These are phyloP conservation scores for Ia io DNA, from an alignment of 2,113 vertebrate species.

Conservation along the genomic window DNA sequence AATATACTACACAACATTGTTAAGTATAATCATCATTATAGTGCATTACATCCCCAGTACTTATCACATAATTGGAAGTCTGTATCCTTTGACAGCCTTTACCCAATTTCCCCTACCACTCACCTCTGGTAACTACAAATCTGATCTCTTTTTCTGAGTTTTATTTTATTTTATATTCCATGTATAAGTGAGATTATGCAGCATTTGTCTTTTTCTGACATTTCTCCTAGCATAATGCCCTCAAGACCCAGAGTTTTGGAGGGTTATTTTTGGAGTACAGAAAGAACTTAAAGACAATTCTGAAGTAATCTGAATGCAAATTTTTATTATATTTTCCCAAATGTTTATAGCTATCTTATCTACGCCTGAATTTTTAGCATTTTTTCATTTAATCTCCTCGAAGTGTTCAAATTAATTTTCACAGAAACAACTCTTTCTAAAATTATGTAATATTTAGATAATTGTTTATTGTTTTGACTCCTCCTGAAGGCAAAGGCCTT, in stretches of 20 bases:
- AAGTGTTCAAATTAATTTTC: constrained; percentile 29
- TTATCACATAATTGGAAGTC: no score
- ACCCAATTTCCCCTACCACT: neutral
- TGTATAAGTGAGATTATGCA: neutral
- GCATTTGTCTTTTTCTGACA: neutral
- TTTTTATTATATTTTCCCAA: neutral
- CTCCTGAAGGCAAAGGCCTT: neutral
- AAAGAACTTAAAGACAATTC: neutral
- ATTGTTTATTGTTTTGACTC: neutral
- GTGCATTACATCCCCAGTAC: neutral
- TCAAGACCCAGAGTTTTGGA: neutral
- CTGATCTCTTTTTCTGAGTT: neutral
- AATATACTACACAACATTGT: neutral
- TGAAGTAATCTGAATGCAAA: neutral
- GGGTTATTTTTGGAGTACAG: neutral
- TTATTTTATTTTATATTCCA: neutral
- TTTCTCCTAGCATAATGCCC: neutral
- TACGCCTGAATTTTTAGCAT: neutral
- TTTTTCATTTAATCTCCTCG: neutral
- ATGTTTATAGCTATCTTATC: neutral
- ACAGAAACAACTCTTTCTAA: neutral
- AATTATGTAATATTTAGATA: neutral
- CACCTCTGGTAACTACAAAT: neutral
- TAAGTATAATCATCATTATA: neutral
- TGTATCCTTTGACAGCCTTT: neutral